Conservation (phyloP, 2,888 invertebrate genomes). For the Diadromus collaris region DNA sequence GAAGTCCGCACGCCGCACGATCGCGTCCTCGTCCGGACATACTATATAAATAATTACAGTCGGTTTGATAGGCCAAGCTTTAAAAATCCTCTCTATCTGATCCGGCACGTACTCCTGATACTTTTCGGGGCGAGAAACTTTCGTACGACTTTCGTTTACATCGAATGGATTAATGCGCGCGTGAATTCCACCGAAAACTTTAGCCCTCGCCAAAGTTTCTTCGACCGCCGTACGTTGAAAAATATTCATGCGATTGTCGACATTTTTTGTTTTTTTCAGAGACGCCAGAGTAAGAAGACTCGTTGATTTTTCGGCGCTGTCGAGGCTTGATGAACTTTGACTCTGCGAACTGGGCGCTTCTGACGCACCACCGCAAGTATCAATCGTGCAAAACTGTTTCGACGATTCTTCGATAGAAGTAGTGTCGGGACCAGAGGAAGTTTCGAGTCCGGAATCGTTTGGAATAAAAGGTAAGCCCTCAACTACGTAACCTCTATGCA, state of each 20-base stretch:
- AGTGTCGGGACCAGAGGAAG: conserved; percentile 70
- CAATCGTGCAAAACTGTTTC: conserved; percentile 20
- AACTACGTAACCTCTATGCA: conserved; percentile 85
- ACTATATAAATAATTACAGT: conserved; percentile 82
- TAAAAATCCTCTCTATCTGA: conserved; percentile 70
- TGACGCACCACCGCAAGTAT: conserved; percentile 13
- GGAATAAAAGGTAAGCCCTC: conserved; percentile 85
- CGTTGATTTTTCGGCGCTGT: conserved; percentile 4
- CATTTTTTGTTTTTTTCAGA: conserved; percentile 1
- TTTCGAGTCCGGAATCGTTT: conserved; percentile 74
- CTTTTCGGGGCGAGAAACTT: conserved; percentile 26
- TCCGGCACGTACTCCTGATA: conserved; percentile 50
- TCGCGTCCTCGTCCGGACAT: conserved; percentile 82
- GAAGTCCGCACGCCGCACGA: conserved; percentile 72
- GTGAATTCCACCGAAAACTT: neutral
- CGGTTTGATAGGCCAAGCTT: conserved; percentile 78
- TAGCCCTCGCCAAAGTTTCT: neutral
- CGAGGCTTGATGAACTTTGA: conserved; percentile 1
- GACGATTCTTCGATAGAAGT: neutral
- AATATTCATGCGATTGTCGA: conserved; percentile 10
- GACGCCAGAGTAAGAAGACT: conserved; percentile 12
- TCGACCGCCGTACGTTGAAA: conserved; percentile 29
- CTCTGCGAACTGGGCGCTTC: conserved; percentile 22
- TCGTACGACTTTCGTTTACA: conserved; percentile 8
- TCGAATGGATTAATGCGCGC: conserved; percentile 31